phyloP scores from a whole-genome alignment of 2,113 vertebrate species.

The Nannobrachium achirus region DNA sequence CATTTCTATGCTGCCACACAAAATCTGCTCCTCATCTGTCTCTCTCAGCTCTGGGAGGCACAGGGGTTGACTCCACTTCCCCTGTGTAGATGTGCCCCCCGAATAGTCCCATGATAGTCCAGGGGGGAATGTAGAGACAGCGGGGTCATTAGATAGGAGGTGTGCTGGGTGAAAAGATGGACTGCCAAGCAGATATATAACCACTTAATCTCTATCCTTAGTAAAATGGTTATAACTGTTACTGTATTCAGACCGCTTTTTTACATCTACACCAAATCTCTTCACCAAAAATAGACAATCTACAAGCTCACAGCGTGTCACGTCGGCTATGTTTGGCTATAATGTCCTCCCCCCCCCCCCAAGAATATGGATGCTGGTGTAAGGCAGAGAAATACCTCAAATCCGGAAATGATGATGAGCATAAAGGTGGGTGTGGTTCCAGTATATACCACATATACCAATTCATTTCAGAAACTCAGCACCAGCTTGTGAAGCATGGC shows the following conservation, averaged over 20 bases:
- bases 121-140: neutral
- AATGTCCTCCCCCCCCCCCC: too few relatives aligned
- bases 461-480: slow-evolving; percentile 48
- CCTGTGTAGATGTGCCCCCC: slow-evolving; percentile 4
- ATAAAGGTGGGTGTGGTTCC: slow-evolving; percentile 28
- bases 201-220: too few relatives aligned
- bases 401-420: neutral
- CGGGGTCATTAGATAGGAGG: slow-evolving; percentile 30
- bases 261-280: neutral
- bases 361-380: neutral
- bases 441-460: slow-evolving; percentile 38
- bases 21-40: slow-evolving; percentile 72
- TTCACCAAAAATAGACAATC: neutral
- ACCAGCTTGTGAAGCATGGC: slow-evolving; percentile 13
- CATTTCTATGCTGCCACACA: slow-evolving; percentile 63
- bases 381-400: slow-evolving; percentile 27
- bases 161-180: slow-evolving; percentile 21
- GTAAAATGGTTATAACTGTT: too few relatives aligned
- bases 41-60: slow-evolving; percentile 27
- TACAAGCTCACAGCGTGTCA: neutral
- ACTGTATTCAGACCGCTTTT: neutral
- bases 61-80: slow-evolving; percentile 28
- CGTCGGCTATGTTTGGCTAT: too few relatives aligned
- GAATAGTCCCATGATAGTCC: slow-evolving; percentile 37
- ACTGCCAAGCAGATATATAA: slow-evolving; percentile 7